phyloP scores from a whole-genome alignment of 1,140 invertebrate species.

The Piezodorus guildinii region DNA sequence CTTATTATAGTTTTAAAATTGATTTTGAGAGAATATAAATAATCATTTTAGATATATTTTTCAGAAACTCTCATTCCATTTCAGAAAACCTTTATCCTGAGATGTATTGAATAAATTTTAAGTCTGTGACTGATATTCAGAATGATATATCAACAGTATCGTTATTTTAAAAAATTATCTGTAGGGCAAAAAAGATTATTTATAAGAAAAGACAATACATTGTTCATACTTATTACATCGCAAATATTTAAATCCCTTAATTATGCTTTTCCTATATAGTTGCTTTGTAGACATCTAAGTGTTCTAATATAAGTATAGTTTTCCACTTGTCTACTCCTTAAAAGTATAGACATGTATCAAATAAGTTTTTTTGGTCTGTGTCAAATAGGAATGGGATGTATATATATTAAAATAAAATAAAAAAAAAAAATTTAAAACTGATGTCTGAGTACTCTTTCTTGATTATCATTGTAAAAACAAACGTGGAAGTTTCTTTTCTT shows the following conservation, averaged over 20 bases:
- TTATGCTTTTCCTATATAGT: background rate
- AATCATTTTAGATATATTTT: too few species aligned
- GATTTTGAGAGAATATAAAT: too few species aligned
- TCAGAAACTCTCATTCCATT: too few species aligned
- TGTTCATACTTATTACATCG: background rate
- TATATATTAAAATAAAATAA: background rate
- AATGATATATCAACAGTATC: background rate
- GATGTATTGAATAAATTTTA: too few species aligned
- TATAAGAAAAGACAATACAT: constrained; percentile 5
- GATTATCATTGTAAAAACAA: background rate
- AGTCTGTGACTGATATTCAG: too few species aligned
- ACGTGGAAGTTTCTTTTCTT: constrained; percentile 4
- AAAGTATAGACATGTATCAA: background rate
- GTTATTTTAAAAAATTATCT: background rate
- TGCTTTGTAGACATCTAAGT: constrained; percentile 3
- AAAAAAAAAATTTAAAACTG: background rate
- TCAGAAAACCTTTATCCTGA: too few species aligned
- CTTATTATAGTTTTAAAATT: too few species aligned
- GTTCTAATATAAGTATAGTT: background rate
- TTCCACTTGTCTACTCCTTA: background rate
- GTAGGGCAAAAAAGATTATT: background rate
- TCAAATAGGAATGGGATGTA: background rate
- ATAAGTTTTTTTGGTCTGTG: background rate
- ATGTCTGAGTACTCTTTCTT: too few species aligned
- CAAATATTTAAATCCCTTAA: background rate